Base-by-base conservation (phyloP, 2,113 vertebrate genomes). In the Nyctereutes procyonoides region DNA sequence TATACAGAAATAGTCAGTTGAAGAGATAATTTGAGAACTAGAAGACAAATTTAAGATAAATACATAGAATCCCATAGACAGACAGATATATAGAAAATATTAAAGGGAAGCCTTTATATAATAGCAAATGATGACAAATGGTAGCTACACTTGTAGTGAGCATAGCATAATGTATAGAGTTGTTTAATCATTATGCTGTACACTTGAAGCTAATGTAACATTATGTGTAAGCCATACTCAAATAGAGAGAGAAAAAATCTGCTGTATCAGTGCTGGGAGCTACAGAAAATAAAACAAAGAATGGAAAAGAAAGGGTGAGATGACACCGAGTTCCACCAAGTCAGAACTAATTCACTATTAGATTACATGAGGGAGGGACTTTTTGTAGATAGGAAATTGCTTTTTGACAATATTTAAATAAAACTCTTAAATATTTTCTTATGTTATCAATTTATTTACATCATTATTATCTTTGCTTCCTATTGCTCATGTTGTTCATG, bases 251-350 rank as follows among this genome's bases (percentile, higher is more conserved):
- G 2, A 82, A 80, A 4, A 19, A 38, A 56, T 60, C 19, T 62
- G 8, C 86, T 76, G 0, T 15, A 53, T 84, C 28, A 82, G 43
- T 65, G 58, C 19, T 94, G 9, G 95, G 19, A 30, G 38, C 32
- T 80, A 65, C 19, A 67, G 51, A 95, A 88, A 92, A 85, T n/a
- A 60, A 67, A 79, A 69, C 43, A 92, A 53, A 62, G 71, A 89
- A 48, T 3, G 5, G 2, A 53, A 76, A 79, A 15, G 22, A 8
- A 55, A 73, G 17, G 8, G 8, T 35, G 8, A 5, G 19, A 87
- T 79, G 48, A 24, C 55, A 65, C 4, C 30, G 30, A 55, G 6
- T 86, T 16, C 60, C 38, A 26, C 58, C 7, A 87, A 93, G 11
- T 86, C 28, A 69, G 15, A 87, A 14, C 2, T 56, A 24, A 82